Base-by-base conservation (phyloP, 1,140 invertebrate genomes). In the Drosophila sucinea region DNA sequence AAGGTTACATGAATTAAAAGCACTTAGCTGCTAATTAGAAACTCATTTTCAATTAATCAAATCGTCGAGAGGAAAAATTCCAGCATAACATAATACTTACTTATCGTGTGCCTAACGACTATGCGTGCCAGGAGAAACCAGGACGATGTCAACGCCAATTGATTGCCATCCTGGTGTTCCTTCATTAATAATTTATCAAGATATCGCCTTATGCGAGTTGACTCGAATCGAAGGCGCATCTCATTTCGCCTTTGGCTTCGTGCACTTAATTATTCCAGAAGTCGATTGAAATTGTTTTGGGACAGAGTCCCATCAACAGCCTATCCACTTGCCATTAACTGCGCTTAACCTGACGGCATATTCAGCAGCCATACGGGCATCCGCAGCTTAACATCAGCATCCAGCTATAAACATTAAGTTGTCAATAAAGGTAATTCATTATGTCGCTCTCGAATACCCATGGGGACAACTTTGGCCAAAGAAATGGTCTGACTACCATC, bases 381-480 rank as follows among this genome's bases (percentile, higher is more conserved):
- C 64, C 27, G 35, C 32, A 7, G n/a, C 70, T 51, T 70, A 69
- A 68, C 67, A 68, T 47, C 44, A 17, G 44, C 44, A 58, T 58
- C 56, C 85, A 87, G 81, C 90, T 76, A 91, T 91, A 91, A 91
- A 91, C 89, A 90, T 91, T 91, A 91, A 91, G 55, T 90, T 91
- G 90, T 91, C 90, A 91, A 91, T 91, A 91, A 91, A 91, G 90
- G 90, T 91, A 91, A 91, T 91, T 91, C 90, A 91, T 91, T 91
- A 91, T 91, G 90, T 91, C 90, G 85, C 85, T 74, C 79, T 81
- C 73, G 69, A 87, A 87, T 85, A 67, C 78, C 47, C 72, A n/a
- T 10, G 77, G 77, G 73, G 73, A 47, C 65, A 47, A 51, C 70
- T 66, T 56, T n/a, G 57, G 47, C 65, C 41, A 67, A 77, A 77